A percentile compares a stretch with the other conserved stretches of the same genome.
Conservation (phyloP, 2,797 vertebrate genomes). For the Channallabes apus region DNA sequence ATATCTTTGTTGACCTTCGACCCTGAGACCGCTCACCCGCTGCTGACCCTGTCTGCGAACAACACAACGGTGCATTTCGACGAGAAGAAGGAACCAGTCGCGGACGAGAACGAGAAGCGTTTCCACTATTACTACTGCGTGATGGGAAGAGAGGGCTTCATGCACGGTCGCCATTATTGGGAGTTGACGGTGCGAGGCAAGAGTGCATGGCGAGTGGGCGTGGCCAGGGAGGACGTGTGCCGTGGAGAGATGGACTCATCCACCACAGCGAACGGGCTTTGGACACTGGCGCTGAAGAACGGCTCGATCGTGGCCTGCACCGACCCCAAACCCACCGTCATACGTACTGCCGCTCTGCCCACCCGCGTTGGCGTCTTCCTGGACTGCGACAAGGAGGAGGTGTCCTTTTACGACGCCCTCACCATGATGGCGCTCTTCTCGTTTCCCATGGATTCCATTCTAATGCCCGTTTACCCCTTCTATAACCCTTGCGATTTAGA, state of each 20-base stretch:
- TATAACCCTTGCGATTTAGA: constrained; percentile 77
- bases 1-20: constrained; percentile 72
- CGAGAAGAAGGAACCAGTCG: constrained; percentile 58
- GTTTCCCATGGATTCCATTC: constrained; percentile 65
- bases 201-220: constrained; percentile 75
- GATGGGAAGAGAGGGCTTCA: constrained; percentile 67
- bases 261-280: constrained; percentile 68
- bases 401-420: constrained; percentile 77
- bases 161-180: constrained; percentile 76
- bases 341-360: constrained; percentile 61
- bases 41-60: constrained; percentile 65
- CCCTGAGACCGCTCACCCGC: constrained; percentile 75
- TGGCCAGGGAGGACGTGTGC: constrained; percentile 67
- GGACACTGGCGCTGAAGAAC: constrained; percentile 71
- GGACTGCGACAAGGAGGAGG: constrained; percentile 75
- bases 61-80: constrained; percentile 67
- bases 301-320: constrained; percentile 70
- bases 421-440: constrained; percentile 75
- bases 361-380: constrained; percentile 74
- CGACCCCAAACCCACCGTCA: constrained; percentile 68
- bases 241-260: constrained; percentile 70
- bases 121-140: constrained; percentile 76
- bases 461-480: constrained; percentile 69
- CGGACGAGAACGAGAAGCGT: constrained; percentile 59
- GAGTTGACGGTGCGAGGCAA: constrained; percentile 74